Evolutionary conservation across 2,113 vertebrate genomes (phyloP), one percentile per base, ranked within the genome.

Genomic region (Cranoglanis bouderius): DNA sequence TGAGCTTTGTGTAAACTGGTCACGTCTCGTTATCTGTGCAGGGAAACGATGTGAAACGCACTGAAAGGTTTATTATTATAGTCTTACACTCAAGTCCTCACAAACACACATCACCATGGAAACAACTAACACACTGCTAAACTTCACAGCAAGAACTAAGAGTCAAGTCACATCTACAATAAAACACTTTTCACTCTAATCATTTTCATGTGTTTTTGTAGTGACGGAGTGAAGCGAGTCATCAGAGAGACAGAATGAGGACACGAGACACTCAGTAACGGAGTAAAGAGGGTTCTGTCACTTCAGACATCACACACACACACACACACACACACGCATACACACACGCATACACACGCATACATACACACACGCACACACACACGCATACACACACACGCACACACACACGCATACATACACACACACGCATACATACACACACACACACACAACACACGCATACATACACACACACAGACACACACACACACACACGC

Each of bases 231-330:
- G 72, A 75, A 24, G 43, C 12, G 43, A 75, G 38, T 40, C 72
- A 75, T 75, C 72, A 75, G 72, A 43, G 19, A 49, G 75, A 49
- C 75, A 78, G 75, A 78, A 78, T 78, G 40, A 78, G 43, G 75
- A 78, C 75, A 78, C 2, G 21, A 77, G 3, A 43, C 38, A 78
- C 4, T 49, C 75, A 29, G 7, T 40, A 40, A 75, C 43, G 38
- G 21, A 75, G 19, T 43, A 43, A 21, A 78, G 75, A 26, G 43
- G 75, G 43, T 78, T 78, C 19, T 75, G 38, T 75, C 72, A 75
- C 35, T 75, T 43, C 38, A 43, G n/a, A 7, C 65, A 67, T 65
- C 8, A 10, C 61, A 10, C 24, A 9, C 59, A 26, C 26, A 8
- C 19, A 26, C 55, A 24, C 46, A 46, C 8, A 10, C 46, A 49